These are phyloP conservation scores for Wiebesia pumilae DNA, from an alignment of 1,140 invertebrate species.

Conservation along the genomic window DNA sequence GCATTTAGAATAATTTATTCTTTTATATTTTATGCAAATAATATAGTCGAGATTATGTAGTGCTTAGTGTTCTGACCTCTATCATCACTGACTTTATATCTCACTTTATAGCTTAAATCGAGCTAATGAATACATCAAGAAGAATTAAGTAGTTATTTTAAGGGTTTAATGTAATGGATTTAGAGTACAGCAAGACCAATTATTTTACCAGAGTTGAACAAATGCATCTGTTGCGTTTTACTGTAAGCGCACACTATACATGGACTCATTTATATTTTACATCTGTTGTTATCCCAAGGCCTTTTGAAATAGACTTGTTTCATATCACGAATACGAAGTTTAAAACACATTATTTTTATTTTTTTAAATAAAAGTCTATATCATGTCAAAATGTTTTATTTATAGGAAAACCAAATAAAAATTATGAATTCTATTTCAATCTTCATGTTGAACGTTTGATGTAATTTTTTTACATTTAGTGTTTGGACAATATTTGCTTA, in stretches of 20 bases:
- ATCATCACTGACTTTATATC: not conserved
- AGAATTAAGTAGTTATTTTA: not conserved
- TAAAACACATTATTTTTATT: not conserved
- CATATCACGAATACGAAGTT: not conserved
- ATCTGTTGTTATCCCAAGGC: not conserved
- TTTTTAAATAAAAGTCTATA: not conserved
- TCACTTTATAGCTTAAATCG: not conserved
- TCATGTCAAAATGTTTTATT: not conserved
- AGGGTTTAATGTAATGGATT: not conserved
- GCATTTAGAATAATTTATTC: not conserved
- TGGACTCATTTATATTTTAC: slow-evolving; percentile 3
- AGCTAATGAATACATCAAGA: slow-evolving; percentile 24
- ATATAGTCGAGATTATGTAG: not conserved
- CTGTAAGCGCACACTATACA: not conserved
- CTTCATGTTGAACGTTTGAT: not conserved
- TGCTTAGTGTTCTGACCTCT: not conserved
- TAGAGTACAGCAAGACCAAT: slow-evolving; percentile 13
- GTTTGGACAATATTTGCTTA: not conserved
- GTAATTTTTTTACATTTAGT: not conserved
- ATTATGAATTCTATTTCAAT: not conserved
- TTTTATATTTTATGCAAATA: not conserved
- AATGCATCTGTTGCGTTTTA: not conserved
- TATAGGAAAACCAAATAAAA: not conserved
- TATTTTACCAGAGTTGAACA: not conserved
- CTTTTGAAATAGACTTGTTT: not conserved